Base-by-base conservation (phyloP, 2,113 vertebrate genomes). In the Ctenodactylus gundi region DNA sequence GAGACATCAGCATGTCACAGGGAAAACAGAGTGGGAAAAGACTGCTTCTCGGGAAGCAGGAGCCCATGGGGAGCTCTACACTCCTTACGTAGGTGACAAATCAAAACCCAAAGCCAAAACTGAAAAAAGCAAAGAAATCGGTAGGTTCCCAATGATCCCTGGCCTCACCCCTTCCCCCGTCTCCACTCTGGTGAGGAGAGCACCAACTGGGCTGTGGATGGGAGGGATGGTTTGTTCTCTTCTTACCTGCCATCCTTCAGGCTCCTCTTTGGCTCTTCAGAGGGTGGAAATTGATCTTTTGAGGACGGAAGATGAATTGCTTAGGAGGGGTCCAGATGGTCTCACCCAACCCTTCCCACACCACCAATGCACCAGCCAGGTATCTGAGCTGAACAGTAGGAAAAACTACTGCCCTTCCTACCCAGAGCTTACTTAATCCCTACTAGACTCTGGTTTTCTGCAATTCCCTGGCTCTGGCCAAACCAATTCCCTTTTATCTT, bases 171-270 rank as follows among this genome's bases (percentile, higher is more conserved):
- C 34, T 51, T 36, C 23, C 1, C 34, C 18, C 10, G 4, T 23
- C 34, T 68, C 41, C 34, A 15, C 9, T 29, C 31, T 6, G 9
- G 7, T 31, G 7, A 55, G 44, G 27, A 44, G 3, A 36, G 2
- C 5, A 0, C 18, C 36, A 31, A 1, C 0, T 10, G 67, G 73
- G 27, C 7, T 4, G 49, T n/a, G 20, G 6, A 18, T 10, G 23
- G 17, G 46, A 41, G 41, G 34, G 12, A 23, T 8, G 64, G 6
- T 25, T 14, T 14, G 21, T 7, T 46, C 7, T 62, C 51, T 31
- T 82, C 96, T 93, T 51, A 97, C 97, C 97, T 85, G 96, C 91
- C 96, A 97, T 97, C 8, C 3, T 60, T 7, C 80, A 11, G 12
- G 51, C 27, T 84, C 64, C 21, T 84, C 23, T 58, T 44, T 6